phyloP scores from a whole-genome alignment of 2,113 vertebrate genomes.

The human (Homo sapiens) region GRCh38 chr2:20699501-20700000 shows the following conservation, averaged over 20 bases:
- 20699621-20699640: not conserved
- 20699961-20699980: slow-evolving; percentile 84
- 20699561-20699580: slow-evolving; percentile 40
- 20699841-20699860: slow-evolving; percentile 76
- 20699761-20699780: not conserved
- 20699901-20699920: slow-evolving; percentile 81
- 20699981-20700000: slow-evolving; percentile 78
- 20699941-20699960: slow-evolving; percentile 84
- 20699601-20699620: slow-evolving; percentile 12
- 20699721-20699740: slow-evolving; percentile 54
- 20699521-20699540: slow-evolving; percentile 60
- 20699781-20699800: slow-evolving; percentile 57
- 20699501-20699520: slow-evolving; percentile 66
- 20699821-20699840: slow-evolving; percentile 78
- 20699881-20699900: slow-evolving; percentile 84
- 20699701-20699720: slow-evolving; percentile 10
- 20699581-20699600: slow-evolving; percentile 49
- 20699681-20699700: not conserved
- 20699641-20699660: not conserved
- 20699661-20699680: not conserved
- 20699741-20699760: not conserved
- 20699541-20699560: slow-evolving; percentile 21
- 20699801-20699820: slow-evolving; percentile 55
- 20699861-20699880: slow-evolving; percentile 80
- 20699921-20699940: slow-evolving; percentile 83